Conservation (phyloP, 2,888 invertebrate species). For the Scrobipalpa atriplicella region DNA sequence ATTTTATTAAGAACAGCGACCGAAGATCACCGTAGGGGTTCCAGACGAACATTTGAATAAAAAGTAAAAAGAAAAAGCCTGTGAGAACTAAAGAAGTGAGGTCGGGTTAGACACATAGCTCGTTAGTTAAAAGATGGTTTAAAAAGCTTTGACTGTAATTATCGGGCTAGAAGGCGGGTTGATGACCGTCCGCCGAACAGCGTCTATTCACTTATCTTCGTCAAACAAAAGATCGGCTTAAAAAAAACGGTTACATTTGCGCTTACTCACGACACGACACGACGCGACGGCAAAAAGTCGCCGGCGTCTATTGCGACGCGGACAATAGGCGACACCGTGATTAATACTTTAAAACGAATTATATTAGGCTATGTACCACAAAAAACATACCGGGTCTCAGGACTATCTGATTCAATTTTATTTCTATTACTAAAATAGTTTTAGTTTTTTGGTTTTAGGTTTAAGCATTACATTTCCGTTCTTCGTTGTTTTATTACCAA, state of each 20-base stretch:
- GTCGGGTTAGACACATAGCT: slow-evolving; percentile 33
- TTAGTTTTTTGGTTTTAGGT: no score
- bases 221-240: slow-evolving; percentile 67
- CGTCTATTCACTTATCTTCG: slow-evolving; percentile 73
- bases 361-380: slow-evolving; percentile 11
- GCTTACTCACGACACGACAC: slow-evolving; percentile 64
- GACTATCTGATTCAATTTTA: no score
- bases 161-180: slow-evolving; percentile 54
- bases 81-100: slow-evolving; percentile 24
- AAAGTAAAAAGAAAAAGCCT: slow-evolving; percentile 5
- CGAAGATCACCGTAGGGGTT: slow-evolving; percentile 20
- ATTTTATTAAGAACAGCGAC: slow-evolving; percentile 13
- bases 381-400: neutral
- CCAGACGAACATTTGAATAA: neutral
- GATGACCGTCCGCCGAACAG: slow-evolving; percentile 66
- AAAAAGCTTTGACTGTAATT: slow-evolving; percentile 66
- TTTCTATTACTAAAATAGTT: no score
- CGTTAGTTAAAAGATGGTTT: slow-evolving; percentile 55
- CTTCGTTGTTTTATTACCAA: no score
- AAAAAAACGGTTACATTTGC: slow-evolving; percentile 62
- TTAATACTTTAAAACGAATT: slow-evolving; percentile 61
- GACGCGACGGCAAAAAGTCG: slow-evolving; percentile 50
- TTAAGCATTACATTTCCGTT: no score
- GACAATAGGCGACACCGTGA: slow-evolving; percentile 71
- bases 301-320: slow-evolving; percentile 41